Evolutionary conservation across 2,888 invertebrate genomes (phyloP), one percentile per base, ranked within the genome.

Genomic region (Sarcophaga carnaria): DNA sequence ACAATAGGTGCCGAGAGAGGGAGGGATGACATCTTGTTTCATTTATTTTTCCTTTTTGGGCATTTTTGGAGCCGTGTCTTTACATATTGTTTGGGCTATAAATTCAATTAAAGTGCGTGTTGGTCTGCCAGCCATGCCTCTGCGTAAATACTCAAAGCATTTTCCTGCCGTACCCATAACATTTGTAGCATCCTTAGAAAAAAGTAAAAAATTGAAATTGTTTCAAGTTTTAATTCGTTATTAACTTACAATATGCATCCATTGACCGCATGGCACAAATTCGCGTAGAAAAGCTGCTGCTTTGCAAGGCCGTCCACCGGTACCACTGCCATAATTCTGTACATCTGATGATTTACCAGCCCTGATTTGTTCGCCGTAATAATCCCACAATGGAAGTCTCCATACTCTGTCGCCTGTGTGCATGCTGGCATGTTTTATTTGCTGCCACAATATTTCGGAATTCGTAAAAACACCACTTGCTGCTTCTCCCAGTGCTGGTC

Each of bases 381-480:
- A 96, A 69, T 95, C 94, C 95, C 96, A 97, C n/a, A 98, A 92
- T 0, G 97, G 97, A 94, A 97, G 96, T 80, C 97, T 94, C 97
- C 97, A 97, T 1, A 97, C 95, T 60, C 97, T 93, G 91, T 97
- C 97, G 0, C 97, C 97, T 0, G 97, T 96, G 88, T 95, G 94
- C 90, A 95, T 94, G 75, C 96, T 96, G 14, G 97, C 96, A 88
- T 95, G 94, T 89, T 96, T 94, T 89, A 97, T 93, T 88, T 95
- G 94, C 88, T 95, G 94, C 95, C 95, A 97, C n/a, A 97, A 91
- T 20, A 95, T 94, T 83, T 95, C 95, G 0, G 96, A 96, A 90
- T 96, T 97, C 14, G 96, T 95, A 91, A 96, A 97, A 25, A 96
- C 96, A 4, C 96, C 97, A 88, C 96, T 94, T 0, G 96, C 96